These are phyloP conservation scores for Theretra japonica DNA, from an alignment of 2,888 invertebrate genomes.

Conservation along the genomic window DNA sequence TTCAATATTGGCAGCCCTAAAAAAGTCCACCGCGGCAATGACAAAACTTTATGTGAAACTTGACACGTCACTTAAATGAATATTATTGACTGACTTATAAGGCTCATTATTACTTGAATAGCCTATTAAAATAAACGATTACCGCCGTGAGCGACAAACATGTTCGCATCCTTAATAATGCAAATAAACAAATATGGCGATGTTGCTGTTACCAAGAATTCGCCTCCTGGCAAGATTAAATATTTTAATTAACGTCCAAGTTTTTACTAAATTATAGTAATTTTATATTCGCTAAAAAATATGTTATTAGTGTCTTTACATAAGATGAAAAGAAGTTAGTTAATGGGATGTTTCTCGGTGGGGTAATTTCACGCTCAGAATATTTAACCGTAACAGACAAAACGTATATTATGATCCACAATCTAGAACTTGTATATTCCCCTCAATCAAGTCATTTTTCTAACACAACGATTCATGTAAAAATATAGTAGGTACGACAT, in stretches of 20 bases:
- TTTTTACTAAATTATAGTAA: slow-evolving; percentile 2
- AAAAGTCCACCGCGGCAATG: slow-evolving; percentile 33
- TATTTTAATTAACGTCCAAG: neutral
- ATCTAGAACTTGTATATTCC: no score
- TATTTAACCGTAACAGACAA: no score
- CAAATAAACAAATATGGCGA: slow-evolving; percentile 19
- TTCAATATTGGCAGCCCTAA: slow-evolving; percentile 40
- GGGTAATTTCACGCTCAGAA: no score
- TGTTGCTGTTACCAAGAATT: slow-evolving; percentile 3
- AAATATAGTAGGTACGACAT: no score
- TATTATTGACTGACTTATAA: slow-evolving; percentile 46
- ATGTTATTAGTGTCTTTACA: neutral
- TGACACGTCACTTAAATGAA: slow-evolving; percentile 51
- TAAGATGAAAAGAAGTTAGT: neutral
- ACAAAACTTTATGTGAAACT: slow-evolving; percentile 42
- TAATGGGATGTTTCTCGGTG: no score
- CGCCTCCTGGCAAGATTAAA: neutral
- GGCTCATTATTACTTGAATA: slow-evolving; percentile 49
- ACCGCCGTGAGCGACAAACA: slow-evolving; percentile 37
- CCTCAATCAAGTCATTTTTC: no score
- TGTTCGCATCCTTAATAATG: neutral
- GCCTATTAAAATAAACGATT: slow-evolving; percentile 52
- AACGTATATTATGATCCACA: no score
- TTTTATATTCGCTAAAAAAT: neutral
- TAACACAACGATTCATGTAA: no score